Percentiles rank a stretch among this genome's conserved stretches.
These are phyloP conservation scores for Cylindroiulus punctatus DNA, from an alignment of 2,888 invertebrate genomes.

Conservation along the genomic window DNA sequence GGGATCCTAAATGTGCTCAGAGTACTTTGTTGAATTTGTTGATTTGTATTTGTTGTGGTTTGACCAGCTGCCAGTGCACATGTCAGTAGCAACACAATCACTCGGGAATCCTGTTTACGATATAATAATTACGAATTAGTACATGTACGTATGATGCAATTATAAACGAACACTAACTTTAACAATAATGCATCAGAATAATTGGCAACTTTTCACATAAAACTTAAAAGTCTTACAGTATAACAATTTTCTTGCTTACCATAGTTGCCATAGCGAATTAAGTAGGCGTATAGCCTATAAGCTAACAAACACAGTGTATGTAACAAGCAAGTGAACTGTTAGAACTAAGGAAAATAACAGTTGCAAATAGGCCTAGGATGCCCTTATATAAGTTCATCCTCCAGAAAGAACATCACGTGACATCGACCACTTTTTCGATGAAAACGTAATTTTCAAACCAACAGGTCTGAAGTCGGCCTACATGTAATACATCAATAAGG, in stretches of 20 bases:
- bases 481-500: neutral
- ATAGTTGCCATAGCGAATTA: neutral
- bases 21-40: neutral
- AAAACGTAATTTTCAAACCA: neutral
- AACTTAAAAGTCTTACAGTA: no score
- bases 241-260: neutral
- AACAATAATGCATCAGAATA: no score
- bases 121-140: neutral
- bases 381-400: neutral
- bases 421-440: neutral
- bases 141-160: neutral
- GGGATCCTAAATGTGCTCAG: neutral
- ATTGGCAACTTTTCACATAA: no score
- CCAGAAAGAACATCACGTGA: neutral
- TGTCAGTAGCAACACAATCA: neutral
- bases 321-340: neutral
- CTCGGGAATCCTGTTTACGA: neutral
- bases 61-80: neutral
- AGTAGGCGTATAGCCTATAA: neutral
- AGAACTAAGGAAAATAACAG: neutral
- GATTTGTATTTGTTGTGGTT: slow-evolving; percentile 20
- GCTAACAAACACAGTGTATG: neutral
- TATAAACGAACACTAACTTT: no score
- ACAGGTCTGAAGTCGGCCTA: neutral
- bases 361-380: neutral